phyloP scores from a whole-genome alignment of 1,140 invertebrate species.

The Choristoneura fumiferana region DNA sequence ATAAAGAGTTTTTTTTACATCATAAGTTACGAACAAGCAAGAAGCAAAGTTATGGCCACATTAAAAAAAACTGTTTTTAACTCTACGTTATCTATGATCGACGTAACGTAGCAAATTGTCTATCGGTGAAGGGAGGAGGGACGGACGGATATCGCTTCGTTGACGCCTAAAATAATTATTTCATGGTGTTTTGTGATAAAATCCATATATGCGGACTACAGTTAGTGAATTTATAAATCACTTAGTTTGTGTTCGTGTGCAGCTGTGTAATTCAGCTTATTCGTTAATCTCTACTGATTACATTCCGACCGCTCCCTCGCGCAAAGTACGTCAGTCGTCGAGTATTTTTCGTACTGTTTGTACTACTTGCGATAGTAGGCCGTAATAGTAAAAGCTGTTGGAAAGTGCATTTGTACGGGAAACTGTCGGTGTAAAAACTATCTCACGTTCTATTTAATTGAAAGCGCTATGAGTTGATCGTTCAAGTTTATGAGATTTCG shows the following conservation, averaged over 20 bases:
- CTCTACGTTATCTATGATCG: conserved; percentile 48
- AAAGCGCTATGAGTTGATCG: conserved; percentile 47
- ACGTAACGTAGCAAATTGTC: conserved; percentile 18
- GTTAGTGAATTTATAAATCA: conserved; percentile 54
- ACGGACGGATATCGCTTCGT: conserved; percentile 70
- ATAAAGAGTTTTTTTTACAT: too few relatives aligned
- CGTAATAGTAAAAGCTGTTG: conserved; percentile 76
- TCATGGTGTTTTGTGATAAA: conserved; percentile 55
- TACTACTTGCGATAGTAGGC: conserved; percentile 73
- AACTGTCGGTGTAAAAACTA: conserved; percentile 70
- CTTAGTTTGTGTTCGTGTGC: conserved; percentile 35
- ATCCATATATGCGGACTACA: conserved; percentile 52
- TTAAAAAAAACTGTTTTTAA: background rate
- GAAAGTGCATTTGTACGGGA: conserved; percentile 73
- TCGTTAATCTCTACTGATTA: conserved; percentile 46
- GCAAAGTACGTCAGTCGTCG: conserved; percentile 69
- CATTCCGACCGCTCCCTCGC: conserved; percentile 73
- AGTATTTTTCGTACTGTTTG: conserved; percentile 75
- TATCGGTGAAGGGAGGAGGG: conserved; percentile 71
- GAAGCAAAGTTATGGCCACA: background rate
- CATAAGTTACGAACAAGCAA: too few relatives aligned
- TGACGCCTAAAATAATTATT: conserved; percentile 65
- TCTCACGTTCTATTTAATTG: conserved; percentile 66
- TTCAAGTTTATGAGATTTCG: conserved; percentile 44
- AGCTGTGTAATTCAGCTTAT: conserved; percentile 40